Base-by-base conservation (phyloP, 1,140 invertebrate species). In the Brachionus manjavacas region DNA sequence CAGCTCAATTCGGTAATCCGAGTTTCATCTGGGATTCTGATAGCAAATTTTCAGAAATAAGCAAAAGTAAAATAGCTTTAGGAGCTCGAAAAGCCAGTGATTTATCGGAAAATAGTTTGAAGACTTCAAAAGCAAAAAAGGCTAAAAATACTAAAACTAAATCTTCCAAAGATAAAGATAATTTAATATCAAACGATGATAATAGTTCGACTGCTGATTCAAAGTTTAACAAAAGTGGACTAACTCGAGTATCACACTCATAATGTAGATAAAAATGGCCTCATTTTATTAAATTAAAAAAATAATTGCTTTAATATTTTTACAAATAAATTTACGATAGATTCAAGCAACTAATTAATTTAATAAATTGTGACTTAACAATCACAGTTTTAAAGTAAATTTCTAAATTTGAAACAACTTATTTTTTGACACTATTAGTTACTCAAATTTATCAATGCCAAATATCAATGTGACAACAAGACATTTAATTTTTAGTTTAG, bases 351-450 rank as follows among this genome's bases (percentile, higher is more conserved):
- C 35, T 70, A n/a, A 68, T 70, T 12, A 46, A 60, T 41, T 72
- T 72, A 72, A 41, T 41, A 68, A n/a, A 31, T 41, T 72, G 68
- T 72, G 68, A 72, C 31, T 20, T 72, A 72, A 72, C 23, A 72
- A 4, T 72, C 68, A 72, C 68, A 72, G 11, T 60, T 60, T 52
- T 52, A 52, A 52, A 52, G 6, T 3, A 52, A 52, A 52, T 52
- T 52, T 6, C 16, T 4, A 14, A 52, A 52, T 14, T 11, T 20
- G 9, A 66, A 66, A 23, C 14, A 23, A 28, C 11, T 23, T 25
- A 35, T 25, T 66, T 23, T 66, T 23, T 28, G 25, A 14, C 12
- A 68, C n/a, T 7, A 1, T 25, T 31, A 31, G 6, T 68, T 31
- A 46, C 14, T 46, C 43, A 46, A 39, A 28, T 68, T 66, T n/a